These are phyloP conservation scores for Conistra vaccinii DNA, from an alignment of 2,888 invertebrate genomes.

Conservation along the genomic window DNA sequence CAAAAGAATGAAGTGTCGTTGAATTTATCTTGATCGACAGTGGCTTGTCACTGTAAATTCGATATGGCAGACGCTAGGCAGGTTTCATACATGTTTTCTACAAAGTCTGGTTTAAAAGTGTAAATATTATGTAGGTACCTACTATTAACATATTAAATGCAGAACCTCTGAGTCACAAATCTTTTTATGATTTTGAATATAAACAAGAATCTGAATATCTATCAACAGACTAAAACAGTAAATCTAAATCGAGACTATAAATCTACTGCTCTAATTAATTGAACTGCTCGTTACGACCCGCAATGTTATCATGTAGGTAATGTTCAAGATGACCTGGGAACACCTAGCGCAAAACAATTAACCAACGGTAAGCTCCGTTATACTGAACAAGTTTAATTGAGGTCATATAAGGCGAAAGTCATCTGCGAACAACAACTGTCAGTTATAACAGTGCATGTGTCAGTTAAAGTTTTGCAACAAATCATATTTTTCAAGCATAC, in stretches of 20 bases:
- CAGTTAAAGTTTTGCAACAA: neutral
- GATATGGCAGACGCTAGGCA: neutral
- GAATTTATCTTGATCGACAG: neutral
- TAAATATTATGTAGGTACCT: no score
- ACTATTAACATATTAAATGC: neutral
- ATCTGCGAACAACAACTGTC: neutral
- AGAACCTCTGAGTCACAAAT: neutral
- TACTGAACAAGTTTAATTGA: slow-evolving; percentile 41
- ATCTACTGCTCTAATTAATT: neutral
- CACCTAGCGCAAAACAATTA: slow-evolving; percentile 15
- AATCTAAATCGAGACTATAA: neutral
- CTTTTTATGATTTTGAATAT: neutral
- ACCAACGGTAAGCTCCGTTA: slow-evolving; percentile 40
- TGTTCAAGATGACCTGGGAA: slow-evolving; percentile 16
- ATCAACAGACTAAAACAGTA: neutral
- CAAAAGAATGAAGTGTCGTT: neutral
- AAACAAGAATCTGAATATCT: slow-evolving; percentile 8
- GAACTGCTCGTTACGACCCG: neutral
- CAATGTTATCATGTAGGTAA: slow-evolving; percentile 8
- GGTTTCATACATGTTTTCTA: neutral
- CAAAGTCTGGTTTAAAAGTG: neutral
- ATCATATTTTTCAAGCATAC: neutral
- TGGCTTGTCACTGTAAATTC: neutral
- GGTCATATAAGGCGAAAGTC: slow-evolving; percentile 38
- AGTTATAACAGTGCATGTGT: neutral